phyloP scores from a whole-genome alignment of 2,113 vertebrate genomes.

The Halcyon senegalensis region DNA sequence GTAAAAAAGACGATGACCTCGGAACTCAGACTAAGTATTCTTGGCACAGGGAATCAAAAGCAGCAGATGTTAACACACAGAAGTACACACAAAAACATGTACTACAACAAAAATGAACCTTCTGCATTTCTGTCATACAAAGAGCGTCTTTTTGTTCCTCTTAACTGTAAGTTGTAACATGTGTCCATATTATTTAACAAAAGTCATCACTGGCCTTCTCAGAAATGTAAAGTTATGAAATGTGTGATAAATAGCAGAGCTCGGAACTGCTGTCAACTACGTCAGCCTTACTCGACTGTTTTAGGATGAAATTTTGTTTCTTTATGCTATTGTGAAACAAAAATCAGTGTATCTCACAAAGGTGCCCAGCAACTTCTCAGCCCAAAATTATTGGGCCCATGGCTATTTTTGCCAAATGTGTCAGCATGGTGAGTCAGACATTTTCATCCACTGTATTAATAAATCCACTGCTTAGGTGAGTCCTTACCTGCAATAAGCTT shows the following conservation, averaged over 20 bases:
- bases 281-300: not conserved
- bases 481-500: not conserved
- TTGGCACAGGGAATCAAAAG: not conserved
- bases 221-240: not conserved
- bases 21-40: not conserved
- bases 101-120: not conserved
- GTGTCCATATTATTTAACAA: not conserved
- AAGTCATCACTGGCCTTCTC: not conserved
- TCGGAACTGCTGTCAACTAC: not conserved
- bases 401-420: not conserved
- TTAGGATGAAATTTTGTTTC: rapidly evolving
- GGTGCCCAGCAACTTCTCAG: not conserved
- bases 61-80: not conserved
- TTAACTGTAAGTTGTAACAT: not conserved
- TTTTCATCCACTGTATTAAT: not conserved
- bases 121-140: not conserved
- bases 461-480: not conserved
- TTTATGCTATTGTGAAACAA: not conserved
- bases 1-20: not conserved
- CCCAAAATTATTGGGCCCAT: not conserved
- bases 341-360: not conserved
- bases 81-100: not conserved
- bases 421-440: not conserved
- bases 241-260: not conserved
- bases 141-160: not conserved